A percentile compares a stretch with the other conserved stretches of the same genome.
These are phyloP conservation scores for Echeneis naucrates DNA, from an alignment of 2,797 vertebrate genomes.

Conservation along the genomic window DNA sequence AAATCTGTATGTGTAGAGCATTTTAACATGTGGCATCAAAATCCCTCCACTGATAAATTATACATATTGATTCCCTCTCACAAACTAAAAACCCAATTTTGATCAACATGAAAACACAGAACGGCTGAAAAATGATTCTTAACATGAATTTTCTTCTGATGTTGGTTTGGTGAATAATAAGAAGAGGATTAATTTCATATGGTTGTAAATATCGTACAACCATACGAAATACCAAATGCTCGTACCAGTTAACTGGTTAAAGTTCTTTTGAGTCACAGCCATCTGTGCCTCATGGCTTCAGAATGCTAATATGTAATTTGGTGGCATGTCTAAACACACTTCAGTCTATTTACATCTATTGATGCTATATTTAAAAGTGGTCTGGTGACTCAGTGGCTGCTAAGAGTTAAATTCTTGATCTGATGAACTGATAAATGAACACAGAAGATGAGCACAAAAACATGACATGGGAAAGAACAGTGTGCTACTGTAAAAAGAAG, in stretches of 20 bases:
- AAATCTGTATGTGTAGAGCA: constrained; percentile 19
- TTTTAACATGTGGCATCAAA: constrained; percentile 7
- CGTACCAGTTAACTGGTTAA: constrained; percentile 8
- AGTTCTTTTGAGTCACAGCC: neutral
- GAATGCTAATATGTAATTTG: constrained; percentile 28
- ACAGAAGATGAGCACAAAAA: too few relatives aligned
- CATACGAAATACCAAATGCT: too few relatives aligned
- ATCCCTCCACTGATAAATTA: constrained; percentile 57
- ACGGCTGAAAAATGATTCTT: constrained; percentile 25
- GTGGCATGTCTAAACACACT: constrained; percentile 45
- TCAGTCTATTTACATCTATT: constrained; percentile 16
- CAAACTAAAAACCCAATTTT: constrained; percentile 27
- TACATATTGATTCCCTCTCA: constrained; percentile 38
- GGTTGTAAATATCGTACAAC: too few relatives aligned
- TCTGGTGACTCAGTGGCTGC: constrained; percentile 23
- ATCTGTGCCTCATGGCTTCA: constrained; percentile 7
- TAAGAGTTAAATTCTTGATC: constrained; percentile 10
- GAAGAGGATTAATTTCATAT: neutral
- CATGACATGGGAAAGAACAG: constrained; percentile 10
- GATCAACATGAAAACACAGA: constrained; percentile 40
- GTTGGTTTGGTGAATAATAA: constrained; percentile 1
- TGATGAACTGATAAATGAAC: constrained; percentile 22
- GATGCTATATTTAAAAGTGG: constrained; percentile 24
- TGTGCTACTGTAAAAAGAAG: neutral
- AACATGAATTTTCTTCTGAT: constrained; percentile 29